Base-by-base conservation (phyloP, 2,797 vertebrate species). In the Picus viridis region DNA sequence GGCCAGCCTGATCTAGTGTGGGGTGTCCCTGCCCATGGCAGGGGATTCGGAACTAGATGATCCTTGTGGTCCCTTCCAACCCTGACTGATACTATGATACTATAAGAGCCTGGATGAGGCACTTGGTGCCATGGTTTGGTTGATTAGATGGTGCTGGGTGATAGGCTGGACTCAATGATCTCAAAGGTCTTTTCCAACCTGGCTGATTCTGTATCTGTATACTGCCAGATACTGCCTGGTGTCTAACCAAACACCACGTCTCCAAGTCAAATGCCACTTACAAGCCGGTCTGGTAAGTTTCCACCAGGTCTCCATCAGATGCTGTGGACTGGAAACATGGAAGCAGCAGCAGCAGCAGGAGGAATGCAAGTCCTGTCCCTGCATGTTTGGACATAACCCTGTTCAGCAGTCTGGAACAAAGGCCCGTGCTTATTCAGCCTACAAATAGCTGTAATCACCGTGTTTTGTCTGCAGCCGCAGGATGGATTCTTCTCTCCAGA, bases 381-480 rank as follows among this genome's bases (percentile, higher is more conserved):
- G 72, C 95, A 16, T 9, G 92, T 91, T 96, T 53, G 1, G 0
- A 89, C 90, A 68, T 30, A 87, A 58, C n/a, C 32, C 72, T 29
- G 13, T 24, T 58, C 79, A 18, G 47, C 62, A 72, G 16, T 36
- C 58, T 79, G 0, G 0, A 91, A 88, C 82, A 95, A 89, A 93
- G 77, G 41, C 61, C 32, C 70, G 17, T 4, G 13, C 77, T 93
- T 83, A 73, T 68, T 86, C 64, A 88, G 39, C 58, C 68, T 53
- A 73, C 64, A 76, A 86, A 68, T 54, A 87, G 43, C 61, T 82
- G 82, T 32, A 92, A 92, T 94, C 57, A 56, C 9, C 0, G 0
- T 86, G 70, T 78, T 94, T 75, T 92, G 77, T 86, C 58, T 95
- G 68, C 92, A 87, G 81, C 56, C 27, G 14, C 7, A 19, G 49